Conservation (phyloP, 2,797 vertebrate genomes). For the Danio jaintianensis region DNA sequence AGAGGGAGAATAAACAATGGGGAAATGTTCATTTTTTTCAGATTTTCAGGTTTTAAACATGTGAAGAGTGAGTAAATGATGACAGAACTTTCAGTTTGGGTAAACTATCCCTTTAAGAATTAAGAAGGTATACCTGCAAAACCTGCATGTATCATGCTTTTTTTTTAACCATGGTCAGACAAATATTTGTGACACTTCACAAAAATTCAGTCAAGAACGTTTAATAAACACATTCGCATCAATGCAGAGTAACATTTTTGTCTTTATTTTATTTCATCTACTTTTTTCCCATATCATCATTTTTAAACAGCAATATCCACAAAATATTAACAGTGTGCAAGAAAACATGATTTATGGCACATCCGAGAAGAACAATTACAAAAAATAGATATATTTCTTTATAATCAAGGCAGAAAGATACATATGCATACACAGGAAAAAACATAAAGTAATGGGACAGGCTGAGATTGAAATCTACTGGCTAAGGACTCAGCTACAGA, state of each 20-base stretch:
- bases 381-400: constrained; percentile 85
- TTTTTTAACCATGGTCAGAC: neutral
- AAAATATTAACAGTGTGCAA: constrained; percentile 87
- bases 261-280: constrained; percentile 72
- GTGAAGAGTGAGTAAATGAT: no score
- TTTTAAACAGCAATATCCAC: constrained; percentile 87
- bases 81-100: no score
- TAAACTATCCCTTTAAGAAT: no score
- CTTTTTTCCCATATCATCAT: constrained; percentile 75
- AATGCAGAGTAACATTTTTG: constrained; percentile 51
- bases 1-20: no score
- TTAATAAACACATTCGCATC: constrained; percentile 3
- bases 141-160: no score
- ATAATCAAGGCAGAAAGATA: constrained; percentile 84
- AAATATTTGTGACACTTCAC: neutral
- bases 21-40: no score
- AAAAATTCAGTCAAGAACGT: neutral
- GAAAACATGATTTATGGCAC: constrained; percentile 85
- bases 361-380: constrained; percentile 81
- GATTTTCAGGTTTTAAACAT: no score
- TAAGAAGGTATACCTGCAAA: no score
- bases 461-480: constrained; percentile 66
- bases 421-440: constrained; percentile 79
- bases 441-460: constrained; percentile 75
- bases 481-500: constrained; percentile 68